phyloP scores from a whole-genome alignment of 2,113 vertebrate genomes.

The Beaufortia kweichowensis region DNA sequence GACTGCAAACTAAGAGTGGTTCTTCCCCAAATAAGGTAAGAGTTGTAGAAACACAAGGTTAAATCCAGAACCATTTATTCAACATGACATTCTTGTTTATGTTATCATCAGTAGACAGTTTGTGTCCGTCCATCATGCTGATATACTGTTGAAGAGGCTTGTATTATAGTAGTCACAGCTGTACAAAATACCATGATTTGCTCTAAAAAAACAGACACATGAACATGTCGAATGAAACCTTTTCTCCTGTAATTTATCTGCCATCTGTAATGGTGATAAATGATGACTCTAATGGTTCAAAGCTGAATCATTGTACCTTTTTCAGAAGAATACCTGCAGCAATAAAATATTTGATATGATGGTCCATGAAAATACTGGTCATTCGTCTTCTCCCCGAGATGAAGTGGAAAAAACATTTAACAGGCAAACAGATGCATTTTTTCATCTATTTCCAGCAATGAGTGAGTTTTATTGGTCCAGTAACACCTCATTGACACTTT shows the following conservation, averaged over 20 bases:
- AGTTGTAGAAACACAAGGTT: slow-evolving; percentile 68
- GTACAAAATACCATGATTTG: slow-evolving; percentile 37
- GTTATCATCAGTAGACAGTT: slow-evolving; percentile 63
- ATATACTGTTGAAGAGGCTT: slow-evolving; percentile 47
- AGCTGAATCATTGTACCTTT: neutral
- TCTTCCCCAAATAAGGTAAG: slow-evolving; percentile 73
- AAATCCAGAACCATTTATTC: slow-evolving; percentile 69
- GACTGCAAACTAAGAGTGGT: slow-evolving; percentile 60
- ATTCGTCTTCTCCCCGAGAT: neutral
- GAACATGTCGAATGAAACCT: slow-evolving; percentile 38
- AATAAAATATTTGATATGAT: neutral
- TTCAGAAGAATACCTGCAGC: slow-evolving; percentile 31
- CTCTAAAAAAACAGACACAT: slow-evolving; percentile 37
- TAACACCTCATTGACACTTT: slow-evolving; percentile 22
- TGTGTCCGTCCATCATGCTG: slow-evolving; percentile 39
- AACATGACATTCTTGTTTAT: slow-evolving; percentile 65
- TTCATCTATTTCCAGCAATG: neutral
- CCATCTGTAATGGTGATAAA: slow-evolving; percentile 16
- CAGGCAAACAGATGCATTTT: neutral
- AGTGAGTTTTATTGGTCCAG: slow-evolving; percentile 18
- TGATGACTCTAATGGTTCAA: slow-evolving; percentile 28
- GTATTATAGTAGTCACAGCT: slow-evolving; percentile 58
- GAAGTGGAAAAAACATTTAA: neutral
- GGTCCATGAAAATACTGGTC: neutral
- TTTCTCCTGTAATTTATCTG: neutral